These are phyloP conservation scores for Lycocorax pyrrhopterus DNA, from an alignment of 2,113 vertebrate species.

Conservation along the genomic window DNA sequence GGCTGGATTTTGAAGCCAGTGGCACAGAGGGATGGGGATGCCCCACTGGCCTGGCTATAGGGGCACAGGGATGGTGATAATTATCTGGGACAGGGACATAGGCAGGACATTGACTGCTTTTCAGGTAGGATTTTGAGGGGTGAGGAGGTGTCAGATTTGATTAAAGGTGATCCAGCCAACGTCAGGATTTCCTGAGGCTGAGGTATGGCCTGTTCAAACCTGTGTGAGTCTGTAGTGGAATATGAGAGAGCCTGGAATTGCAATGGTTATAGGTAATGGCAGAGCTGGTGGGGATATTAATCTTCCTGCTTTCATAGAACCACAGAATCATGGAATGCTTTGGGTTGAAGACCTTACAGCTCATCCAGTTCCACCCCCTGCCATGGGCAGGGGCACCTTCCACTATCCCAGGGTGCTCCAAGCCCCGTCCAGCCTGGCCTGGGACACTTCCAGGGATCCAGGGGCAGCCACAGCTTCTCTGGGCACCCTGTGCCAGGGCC, in stretches of 20 bases:
- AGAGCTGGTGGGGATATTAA: neutral
- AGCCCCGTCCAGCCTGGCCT: rapidly evolving
- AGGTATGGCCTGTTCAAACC: neutral
- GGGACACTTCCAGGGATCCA: neutral
- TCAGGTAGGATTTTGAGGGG: neutral
- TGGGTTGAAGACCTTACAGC: neutral
- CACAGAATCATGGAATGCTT: neutral
- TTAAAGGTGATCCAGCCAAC: neutral
- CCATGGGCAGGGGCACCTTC: neutral
- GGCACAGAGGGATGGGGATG: neutral
- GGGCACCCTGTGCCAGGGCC: neutral
- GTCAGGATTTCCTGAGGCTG: neutral
- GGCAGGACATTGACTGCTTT: neutral
- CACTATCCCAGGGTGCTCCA: neutral
- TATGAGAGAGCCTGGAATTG: neutral
- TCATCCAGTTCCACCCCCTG: neutral
- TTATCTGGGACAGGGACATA: neutral
- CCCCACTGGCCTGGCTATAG: no score
- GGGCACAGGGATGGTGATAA: neutral
- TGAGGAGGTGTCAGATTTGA: neutral
- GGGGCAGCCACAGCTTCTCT: neutral
- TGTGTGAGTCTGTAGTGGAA: neutral
- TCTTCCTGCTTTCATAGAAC: neutral
- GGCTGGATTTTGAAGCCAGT: neutral
- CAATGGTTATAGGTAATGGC: neutral